Conservation (phyloP, 2,888 invertebrate genomes). For the Melanostoma scalare region DNA sequence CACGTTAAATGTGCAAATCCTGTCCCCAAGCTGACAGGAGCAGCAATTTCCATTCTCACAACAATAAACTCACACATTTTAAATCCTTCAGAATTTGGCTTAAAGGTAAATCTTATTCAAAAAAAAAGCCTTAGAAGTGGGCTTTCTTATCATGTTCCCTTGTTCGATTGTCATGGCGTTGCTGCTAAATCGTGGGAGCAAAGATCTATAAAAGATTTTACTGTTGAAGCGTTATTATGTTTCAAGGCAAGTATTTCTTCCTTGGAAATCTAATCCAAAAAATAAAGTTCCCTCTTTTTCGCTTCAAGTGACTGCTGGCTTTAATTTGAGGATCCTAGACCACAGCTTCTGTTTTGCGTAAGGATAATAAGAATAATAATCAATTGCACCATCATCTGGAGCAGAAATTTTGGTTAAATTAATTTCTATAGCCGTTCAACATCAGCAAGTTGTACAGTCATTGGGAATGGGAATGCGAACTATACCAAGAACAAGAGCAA, state of each 20-base stretch:
- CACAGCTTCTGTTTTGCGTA: background rate
- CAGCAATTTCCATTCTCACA: background rate
- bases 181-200: background rate
- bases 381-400: slow-evolving; percentile 60
- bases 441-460: slow-evolving; percentile 11
- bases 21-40: slow-evolving; percentile 53
- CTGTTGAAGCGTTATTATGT: background rate
- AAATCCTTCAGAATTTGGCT: slow-evolving; percentile 26
- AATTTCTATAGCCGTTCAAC: slow-evolving; percentile 56
- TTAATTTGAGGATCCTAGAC: background rate
- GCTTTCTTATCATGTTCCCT: background rate
- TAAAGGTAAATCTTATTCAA: slow-evolving; percentile 25
- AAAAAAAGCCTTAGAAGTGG: slow-evolving; percentile 2
- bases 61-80: slow-evolving; percentile 5
- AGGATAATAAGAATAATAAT: slow-evolving; percentile 57
- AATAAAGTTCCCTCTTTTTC: background rate
- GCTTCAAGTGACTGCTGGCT: background rate
- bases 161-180: slow-evolving; percentile 30
- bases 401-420: slow-evolving; percentile 69
- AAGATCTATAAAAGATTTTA: slow-evolving; percentile 17
- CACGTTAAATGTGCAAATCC: slow-evolving; percentile 69
- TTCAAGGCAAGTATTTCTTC: slow-evolving; percentile 2
- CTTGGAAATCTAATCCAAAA: background rate
- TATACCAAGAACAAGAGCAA: slow-evolving; percentile 6
- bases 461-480: background rate